These are phyloP conservation scores for Chelonoidis abingdonii DNA, from an alignment of 2,113 vertebrate species.

Conservation along the genomic window DNA sequence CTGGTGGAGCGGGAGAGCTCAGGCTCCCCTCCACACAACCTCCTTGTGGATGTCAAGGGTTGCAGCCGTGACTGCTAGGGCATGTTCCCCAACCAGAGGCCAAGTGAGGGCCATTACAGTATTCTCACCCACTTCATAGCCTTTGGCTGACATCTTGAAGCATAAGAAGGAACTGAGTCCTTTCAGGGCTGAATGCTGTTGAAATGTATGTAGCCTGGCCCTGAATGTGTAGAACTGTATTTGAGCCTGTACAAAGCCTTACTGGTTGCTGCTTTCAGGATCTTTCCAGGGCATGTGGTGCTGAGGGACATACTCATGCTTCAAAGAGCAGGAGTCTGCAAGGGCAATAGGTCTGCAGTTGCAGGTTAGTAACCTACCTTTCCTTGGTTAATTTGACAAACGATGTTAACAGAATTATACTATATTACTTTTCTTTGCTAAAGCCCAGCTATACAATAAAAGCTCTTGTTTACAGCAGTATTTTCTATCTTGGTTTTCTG, in stretches of 20 bases:
- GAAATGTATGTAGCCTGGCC: conserved; percentile 7
- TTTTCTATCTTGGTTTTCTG: background rate
- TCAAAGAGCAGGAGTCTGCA: background rate
- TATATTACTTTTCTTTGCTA: background rate
- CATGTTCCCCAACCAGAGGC: no score
- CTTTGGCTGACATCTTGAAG: conserved; percentile 9
- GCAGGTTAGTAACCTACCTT: conserved; percentile 4
- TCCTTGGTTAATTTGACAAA: conserved; percentile 12
- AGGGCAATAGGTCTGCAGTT: conserved; percentile 13
- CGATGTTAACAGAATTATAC: background rate
- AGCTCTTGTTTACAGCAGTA: background rate
- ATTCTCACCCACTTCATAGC: background rate
- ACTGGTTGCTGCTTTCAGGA: background rate
- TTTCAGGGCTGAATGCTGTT: background rate
- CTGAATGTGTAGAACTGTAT: background rate
- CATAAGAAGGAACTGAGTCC: conserved; percentile 7
- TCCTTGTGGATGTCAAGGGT: no score
- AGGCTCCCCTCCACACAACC: no score
- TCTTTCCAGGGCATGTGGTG: background rate
- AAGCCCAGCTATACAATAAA: background rate
- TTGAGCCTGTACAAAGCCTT: background rate
- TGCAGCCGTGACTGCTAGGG: no score
- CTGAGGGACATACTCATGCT: background rate
- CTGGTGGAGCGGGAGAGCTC: no score
- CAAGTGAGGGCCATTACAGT: background rate